Conservation (phyloP, 2,888 invertebrate species). For the Torymus aiolomorphi region DNA sequence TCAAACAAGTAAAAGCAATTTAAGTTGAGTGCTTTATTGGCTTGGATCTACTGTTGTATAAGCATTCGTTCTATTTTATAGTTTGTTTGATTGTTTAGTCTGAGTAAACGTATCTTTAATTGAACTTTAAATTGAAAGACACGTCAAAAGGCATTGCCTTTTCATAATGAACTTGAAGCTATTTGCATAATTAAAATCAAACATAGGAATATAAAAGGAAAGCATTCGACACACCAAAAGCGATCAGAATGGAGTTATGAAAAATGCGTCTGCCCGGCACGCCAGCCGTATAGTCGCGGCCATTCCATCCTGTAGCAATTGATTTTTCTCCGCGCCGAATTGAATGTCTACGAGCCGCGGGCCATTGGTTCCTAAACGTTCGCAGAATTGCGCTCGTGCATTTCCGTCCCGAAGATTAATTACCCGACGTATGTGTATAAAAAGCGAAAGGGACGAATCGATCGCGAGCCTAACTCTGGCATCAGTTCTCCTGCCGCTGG, state of each 20-base stretch:
- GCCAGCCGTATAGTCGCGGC: neutral
- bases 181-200: no score
- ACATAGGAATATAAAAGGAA: no score
- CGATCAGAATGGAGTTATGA: neutral
- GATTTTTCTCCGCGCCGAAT: conserved; percentile 5
- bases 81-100: no score
- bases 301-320: neutral
- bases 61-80: no score
- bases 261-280: conserved; percentile 10
- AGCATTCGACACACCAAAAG: neutral
- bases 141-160: no score
- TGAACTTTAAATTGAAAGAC: no score
- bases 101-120: no score
- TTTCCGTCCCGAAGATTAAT: conserved; percentile 16
- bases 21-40: no score
- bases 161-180: no score
- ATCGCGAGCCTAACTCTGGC: neutral
- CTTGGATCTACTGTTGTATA: no score
- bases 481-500: neutral
- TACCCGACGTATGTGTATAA: neutral
- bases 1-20: no score
- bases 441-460: neutral
- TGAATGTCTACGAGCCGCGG: conserved; percentile 12
- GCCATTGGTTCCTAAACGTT: conserved; percentile 12
- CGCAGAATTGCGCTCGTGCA: neutral